phyloP scores from a whole-genome alignment of 2,888 invertebrate species.

The Periphyllus acericola region DNA sequence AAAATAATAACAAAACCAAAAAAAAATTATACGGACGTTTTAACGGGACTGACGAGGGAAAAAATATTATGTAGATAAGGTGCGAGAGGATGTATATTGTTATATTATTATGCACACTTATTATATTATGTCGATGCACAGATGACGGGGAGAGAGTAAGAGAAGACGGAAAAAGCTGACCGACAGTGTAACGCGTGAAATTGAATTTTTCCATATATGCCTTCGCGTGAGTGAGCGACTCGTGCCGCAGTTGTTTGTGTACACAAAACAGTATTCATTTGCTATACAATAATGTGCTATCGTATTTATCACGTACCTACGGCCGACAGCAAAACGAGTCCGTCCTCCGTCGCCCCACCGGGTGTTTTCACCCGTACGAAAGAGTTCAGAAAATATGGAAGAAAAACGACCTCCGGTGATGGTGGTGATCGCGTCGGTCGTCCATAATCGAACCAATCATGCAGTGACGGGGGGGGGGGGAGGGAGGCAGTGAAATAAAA shows the following conservation, averaged over 20 bases:
- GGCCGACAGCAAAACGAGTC: background rate
- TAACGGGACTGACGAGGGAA: slow-evolving; percentile 28
- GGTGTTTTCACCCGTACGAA: background rate
- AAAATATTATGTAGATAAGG: background rate
- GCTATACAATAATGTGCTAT: background rate
- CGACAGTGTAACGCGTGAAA: slow-evolving; percentile 29
- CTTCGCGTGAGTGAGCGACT: background rate
- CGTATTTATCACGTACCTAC: background rate
- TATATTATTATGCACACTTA: background rate
- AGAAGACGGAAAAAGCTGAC: slow-evolving; percentile 25
- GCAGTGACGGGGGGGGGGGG: background rate
- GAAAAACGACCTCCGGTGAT: background rate
- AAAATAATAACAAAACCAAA: background rate
- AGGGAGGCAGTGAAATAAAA: background rate
- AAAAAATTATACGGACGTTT: background rate
- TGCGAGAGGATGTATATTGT: background rate
- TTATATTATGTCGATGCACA: background rate
- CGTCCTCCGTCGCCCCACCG: background rate
- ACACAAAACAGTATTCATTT: background rate
- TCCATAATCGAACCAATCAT: background rate
- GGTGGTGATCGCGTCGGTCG: background rate
- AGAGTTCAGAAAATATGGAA: background rate
- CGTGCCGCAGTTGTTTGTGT: background rate
- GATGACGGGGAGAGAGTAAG: background rate
- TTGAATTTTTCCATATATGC: slow-evolving; percentile 4